Evolutionary conservation across 2,113 vertebrate genomes (phyloP).

Genomic region (Excalfactoria chinensis): DNA sequence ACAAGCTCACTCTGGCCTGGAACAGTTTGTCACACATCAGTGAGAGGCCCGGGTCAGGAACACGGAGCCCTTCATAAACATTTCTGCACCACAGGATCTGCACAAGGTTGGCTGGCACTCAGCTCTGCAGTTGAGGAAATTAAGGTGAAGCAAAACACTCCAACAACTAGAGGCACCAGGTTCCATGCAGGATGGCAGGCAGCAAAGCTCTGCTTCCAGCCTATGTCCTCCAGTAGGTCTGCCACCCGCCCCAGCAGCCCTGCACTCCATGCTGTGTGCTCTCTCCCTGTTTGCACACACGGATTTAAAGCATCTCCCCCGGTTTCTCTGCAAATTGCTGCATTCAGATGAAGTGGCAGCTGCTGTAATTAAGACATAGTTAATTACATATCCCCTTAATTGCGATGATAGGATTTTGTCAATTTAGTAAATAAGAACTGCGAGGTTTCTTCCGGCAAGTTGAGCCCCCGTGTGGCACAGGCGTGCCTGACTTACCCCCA

Average conservation of each 20-base stretch:
- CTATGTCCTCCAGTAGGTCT: not conserved
- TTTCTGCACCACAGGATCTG: not conserved
- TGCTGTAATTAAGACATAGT: constrained; percentile 85
- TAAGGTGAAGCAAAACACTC: rapidly evolving
- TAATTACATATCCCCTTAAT: constrained; percentile 84
- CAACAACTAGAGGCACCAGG: not conserved
- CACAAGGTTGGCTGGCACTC: rapidly evolving
- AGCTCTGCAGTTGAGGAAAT: not conserved
- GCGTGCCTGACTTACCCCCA: not conserved
- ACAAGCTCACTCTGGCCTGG: not conserved
- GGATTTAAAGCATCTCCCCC: constrained; percentile 75
- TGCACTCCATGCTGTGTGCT: constrained; percentile 27
- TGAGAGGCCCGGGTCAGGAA: rapidly evolving
- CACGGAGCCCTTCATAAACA: rapidly evolving
- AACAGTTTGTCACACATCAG: rapidly evolving
- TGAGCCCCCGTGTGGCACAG: not conserved
- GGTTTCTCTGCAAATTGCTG: constrained; percentile 79
- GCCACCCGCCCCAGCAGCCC: not conserved
- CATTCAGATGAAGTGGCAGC: constrained; percentile 83
- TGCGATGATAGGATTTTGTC: constrained; percentile 83
- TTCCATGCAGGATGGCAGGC: rapidly evolving
- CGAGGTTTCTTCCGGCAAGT: constrained; percentile 75
- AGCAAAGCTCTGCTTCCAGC: rapidly evolving
- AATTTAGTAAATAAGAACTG: constrained; percentile 84
- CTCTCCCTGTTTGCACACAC: constrained; percentile 78